phyloP scores from a whole-genome alignment of 2,888 invertebrate genomes.

The Parascotia fuliginaria region DNA sequence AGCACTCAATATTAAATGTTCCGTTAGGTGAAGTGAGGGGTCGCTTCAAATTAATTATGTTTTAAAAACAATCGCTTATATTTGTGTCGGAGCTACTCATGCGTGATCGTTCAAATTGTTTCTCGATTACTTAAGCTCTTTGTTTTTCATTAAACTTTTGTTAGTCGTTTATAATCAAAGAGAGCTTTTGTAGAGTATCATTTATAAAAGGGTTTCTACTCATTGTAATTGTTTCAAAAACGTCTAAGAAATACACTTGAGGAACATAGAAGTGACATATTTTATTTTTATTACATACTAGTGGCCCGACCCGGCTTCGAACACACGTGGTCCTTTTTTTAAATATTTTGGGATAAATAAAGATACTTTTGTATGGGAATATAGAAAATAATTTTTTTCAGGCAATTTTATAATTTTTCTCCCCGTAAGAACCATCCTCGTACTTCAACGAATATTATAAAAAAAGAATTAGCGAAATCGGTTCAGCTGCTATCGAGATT shows the following conservation, averaged over 20 bases:
- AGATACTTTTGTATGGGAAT: too few relatives aligned
- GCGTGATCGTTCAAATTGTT: conserved; percentile 83
- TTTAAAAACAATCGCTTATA: conserved; percentile 84
- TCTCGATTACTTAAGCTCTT: conserved; percentile 81
- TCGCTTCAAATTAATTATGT: conserved; percentile 83
- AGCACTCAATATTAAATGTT: conserved; percentile 86
- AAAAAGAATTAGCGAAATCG: too few relatives aligned
- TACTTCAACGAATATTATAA: too few relatives aligned
- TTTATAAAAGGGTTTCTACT: conserved; percentile 29
- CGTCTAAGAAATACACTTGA: not conserved
- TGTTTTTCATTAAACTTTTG: conserved; percentile 81
- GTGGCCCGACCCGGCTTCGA: too few relatives aligned
- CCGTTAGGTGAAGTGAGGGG: conserved; percentile 79
- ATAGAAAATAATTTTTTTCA: too few relatives aligned
- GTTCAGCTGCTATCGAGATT: too few relatives aligned
- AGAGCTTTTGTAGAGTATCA: conserved; percentile 38
- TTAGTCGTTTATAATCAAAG: conserved; percentile 53
- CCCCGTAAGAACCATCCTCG: too few relatives aligned
- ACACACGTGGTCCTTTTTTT: too few relatives aligned
- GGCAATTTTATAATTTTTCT: too few relatives aligned
- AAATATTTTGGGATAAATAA: too few relatives aligned
- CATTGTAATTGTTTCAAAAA: not conserved
- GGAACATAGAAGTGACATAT: too few relatives aligned
- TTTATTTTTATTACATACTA: too few relatives aligned
- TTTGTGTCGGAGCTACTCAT: conserved; percentile 80